phyloP scores from a whole-genome alignment of 2,113 vertebrate species.

The Phalacrocorax brasilianus region DNA sequence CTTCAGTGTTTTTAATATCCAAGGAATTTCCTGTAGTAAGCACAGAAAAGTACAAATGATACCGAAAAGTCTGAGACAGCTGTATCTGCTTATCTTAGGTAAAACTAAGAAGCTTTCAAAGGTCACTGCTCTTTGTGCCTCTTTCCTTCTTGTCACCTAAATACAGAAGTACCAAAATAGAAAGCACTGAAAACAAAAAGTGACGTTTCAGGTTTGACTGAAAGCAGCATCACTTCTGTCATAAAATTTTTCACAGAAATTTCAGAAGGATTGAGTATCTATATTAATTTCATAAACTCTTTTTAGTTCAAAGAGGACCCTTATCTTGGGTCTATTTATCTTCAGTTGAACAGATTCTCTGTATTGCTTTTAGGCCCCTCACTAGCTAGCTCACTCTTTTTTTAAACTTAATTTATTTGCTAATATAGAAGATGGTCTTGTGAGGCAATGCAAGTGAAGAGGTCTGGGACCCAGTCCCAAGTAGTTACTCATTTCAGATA shows the following conservation, averaged over 20 bases:
- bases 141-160: neutral
- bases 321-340: neutral
- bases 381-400: neutral
- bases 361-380: neutral
- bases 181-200: neutral
- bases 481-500: neutral
- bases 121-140: neutral
- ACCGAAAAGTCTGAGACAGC: neutral
- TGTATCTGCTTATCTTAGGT: neutral
- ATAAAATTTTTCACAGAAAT: neutral
- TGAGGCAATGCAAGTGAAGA: neutral
- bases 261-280: neutral
- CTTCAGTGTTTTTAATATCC: neutral
- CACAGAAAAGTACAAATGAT: neutral
- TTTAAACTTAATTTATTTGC: neutral
- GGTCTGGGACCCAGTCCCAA: neutral
- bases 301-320: neutral
- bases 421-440: neutral
- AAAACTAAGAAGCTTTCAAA: conserved; percentile 4
- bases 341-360: neutral
- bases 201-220: neutral
- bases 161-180: neutral
- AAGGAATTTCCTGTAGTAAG: conserved; percentile 45
- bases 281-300: neutral
- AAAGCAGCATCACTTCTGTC: neutral